phyloP scores from a whole-genome alignment of 2,797 vertebrate species.

The Poecilia velifera region DNA sequence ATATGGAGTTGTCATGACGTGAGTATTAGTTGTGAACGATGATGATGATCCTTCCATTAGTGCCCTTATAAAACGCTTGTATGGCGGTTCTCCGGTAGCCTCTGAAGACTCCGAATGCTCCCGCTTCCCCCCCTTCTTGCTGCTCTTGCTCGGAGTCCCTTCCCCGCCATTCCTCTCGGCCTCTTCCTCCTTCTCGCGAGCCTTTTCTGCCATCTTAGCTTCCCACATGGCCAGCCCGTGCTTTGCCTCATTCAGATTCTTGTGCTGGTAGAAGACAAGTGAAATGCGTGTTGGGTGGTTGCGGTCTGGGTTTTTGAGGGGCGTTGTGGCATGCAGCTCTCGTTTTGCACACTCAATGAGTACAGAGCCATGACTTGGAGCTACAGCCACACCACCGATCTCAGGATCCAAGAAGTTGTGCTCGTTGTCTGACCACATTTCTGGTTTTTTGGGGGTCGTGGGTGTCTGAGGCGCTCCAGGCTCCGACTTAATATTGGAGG shows the following conservation, averaged over 20 bases:
- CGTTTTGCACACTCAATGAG: constrained; percentile 98
- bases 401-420: constrained; percentile 97
- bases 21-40: constrained; percentile 93
- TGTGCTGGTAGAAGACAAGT: constrained; percentile 99
- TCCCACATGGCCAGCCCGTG: constrained; percentile 97
- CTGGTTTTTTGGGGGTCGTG: constrained; percentile 83
- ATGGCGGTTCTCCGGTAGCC: constrained; percentile 83
- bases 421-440: constrained; percentile 98
- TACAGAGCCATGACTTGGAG: constrained; percentile 95
- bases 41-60: constrained; percentile 90
- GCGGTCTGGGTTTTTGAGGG: constrained; percentile 92
- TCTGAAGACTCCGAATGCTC: constrained; percentile 88
- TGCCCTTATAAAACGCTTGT: constrained; percentile 91
- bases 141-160: constrained; percentile 88
- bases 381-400: constrained; percentile 96
- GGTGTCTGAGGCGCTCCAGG: constrained; percentile 65
- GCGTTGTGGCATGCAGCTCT: constrained; percentile 96
- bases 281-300: constrained; percentile 94
- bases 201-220: constrained; percentile 97
- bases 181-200: constrained; percentile 95
- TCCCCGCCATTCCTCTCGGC: constrained; percentile 90
- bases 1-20: constrained; percentile 93
- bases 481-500: constrained; percentile 77
- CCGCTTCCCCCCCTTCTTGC: constrained; percentile 91
- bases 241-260: constrained; percentile 97